These are phyloP conservation scores for Zhengitettix transpicula DNA, from an alignment of 2,888 invertebrate species.

Conservation along the genomic window DNA sequence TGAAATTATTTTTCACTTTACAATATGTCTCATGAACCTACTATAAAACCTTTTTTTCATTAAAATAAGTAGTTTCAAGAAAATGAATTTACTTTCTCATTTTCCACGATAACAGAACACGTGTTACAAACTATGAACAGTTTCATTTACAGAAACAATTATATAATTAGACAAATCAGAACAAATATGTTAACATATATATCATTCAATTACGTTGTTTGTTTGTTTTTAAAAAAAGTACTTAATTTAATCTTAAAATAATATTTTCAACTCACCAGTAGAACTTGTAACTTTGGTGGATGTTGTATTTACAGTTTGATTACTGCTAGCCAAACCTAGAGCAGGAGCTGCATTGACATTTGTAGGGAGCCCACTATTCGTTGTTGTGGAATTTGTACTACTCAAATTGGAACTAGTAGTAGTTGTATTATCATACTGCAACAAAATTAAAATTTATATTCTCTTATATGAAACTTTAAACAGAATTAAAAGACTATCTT, in stretches of 20 bases:
- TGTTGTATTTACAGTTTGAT: slow-evolving; percentile 21
- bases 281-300: slow-evolving; percentile 28
- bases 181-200: too few species aligned
- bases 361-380: slow-evolving; percentile 11
- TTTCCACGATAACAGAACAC: too few species aligned
- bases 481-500: neutral
- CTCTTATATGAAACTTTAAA: neutral
- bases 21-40: too few species aligned
- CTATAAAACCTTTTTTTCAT: too few species aligned
- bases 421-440: slow-evolving; percentile 14
- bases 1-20: too few species aligned
- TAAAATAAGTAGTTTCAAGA: too few species aligned
- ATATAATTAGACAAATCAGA: too few species aligned
- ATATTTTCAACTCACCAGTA: slow-evolving; percentile 19
- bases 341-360: slow-evolving; percentile 13
- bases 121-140: too few species aligned
- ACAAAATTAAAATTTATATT: neutral
- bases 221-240: too few species aligned
- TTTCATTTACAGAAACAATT: too few species aligned
- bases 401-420: slow-evolving; percentile 13
- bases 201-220: too few species aligned
- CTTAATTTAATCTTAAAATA: neutral
- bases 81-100: too few species aligned
- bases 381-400: slow-evolving; percentile 12
- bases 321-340: slow-evolving; percentile 17